A percentile compares a stretch with the other conserved stretches of the same genome.
These are phyloP conservation scores for Remorina albescens DNA, from an alignment of 2,797 vertebrate genomes.

Conservation along the genomic window DNA sequence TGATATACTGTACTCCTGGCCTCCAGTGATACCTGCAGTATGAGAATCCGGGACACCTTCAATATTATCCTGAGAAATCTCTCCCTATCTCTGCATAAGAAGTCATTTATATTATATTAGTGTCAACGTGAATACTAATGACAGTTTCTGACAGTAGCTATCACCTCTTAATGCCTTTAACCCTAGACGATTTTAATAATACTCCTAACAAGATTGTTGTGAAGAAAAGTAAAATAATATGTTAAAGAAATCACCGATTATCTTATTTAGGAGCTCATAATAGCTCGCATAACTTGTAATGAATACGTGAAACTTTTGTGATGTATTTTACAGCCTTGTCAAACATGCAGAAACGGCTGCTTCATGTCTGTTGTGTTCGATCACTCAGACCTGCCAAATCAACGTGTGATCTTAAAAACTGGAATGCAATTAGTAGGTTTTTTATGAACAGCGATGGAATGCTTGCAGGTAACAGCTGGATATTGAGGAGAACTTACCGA, in stretches of 20 bases:
- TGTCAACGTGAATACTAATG: background rate
- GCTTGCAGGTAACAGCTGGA: constrained; percentile 13
- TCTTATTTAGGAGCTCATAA: background rate
- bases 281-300: constrained; percentile 9
- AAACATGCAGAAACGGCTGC: background rate
- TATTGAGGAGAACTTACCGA: constrained; percentile 7
- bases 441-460: background rate
- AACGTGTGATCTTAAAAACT: background rate
- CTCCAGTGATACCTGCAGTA: background rate
- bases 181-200: background rate
- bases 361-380: background rate
- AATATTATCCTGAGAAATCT: background rate
- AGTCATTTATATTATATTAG: background rate
- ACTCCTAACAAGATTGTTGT: background rate
- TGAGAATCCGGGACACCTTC: background rate
- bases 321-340: background rate
- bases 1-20: background rate
- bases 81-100: background rate
- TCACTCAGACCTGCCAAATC: background rate
- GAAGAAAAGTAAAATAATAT: constrained; percentile 8
- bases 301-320: constrained; percentile 11
- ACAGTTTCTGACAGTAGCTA: background rate
- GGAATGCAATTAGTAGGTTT: background rate
- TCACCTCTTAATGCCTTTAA: background rate
- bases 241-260: constrained; percentile 10